Evolutionary conservation across 2,797 vertebrate genomes (phyloP).

Genomic region (Diceros bicornis): DNA sequence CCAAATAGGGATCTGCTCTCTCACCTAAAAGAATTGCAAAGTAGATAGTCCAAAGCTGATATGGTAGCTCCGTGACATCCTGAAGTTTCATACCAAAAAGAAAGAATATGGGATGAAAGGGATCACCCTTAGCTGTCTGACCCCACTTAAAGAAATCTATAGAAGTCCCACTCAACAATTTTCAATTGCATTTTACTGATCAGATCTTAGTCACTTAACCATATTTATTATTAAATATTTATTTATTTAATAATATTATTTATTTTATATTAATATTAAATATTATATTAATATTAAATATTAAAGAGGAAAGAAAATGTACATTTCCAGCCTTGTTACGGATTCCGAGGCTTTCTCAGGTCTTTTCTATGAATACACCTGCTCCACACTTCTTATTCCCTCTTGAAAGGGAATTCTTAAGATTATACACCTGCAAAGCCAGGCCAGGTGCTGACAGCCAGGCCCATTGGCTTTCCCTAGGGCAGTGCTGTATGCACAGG

Average conservation of each 20-base stretch:
- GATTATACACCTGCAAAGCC: not conserved
- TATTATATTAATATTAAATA: no score
- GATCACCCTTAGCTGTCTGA: not conserved
- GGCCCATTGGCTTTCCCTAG: not conserved
- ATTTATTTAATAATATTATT: no score
- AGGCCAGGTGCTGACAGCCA: not conserved
- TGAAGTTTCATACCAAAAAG: not conserved
- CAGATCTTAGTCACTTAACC: not conserved
- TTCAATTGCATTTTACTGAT: not conserved
- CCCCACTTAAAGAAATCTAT: not conserved
- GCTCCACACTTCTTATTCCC: not conserved
- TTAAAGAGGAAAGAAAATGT: slow-evolving; percentile 6
- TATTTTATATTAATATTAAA: no score
- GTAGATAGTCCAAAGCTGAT: not conserved
- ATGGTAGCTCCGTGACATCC: not conserved
- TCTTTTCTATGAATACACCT: not conserved
- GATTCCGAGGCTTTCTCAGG: not conserved
- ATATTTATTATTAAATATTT: no score
- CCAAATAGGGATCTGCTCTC: not conserved
- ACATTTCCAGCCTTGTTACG: not conserved
- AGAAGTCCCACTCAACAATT: not conserved
- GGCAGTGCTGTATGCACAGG: not conserved
- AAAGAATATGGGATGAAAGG: not conserved
- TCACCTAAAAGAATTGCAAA: not conserved
- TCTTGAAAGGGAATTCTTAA: not conserved